These are phyloP conservation scores for Liopterus haemorrhoidalis DNA, from an alignment of 2,888 invertebrate genomes.

Conservation along the genomic window DNA sequence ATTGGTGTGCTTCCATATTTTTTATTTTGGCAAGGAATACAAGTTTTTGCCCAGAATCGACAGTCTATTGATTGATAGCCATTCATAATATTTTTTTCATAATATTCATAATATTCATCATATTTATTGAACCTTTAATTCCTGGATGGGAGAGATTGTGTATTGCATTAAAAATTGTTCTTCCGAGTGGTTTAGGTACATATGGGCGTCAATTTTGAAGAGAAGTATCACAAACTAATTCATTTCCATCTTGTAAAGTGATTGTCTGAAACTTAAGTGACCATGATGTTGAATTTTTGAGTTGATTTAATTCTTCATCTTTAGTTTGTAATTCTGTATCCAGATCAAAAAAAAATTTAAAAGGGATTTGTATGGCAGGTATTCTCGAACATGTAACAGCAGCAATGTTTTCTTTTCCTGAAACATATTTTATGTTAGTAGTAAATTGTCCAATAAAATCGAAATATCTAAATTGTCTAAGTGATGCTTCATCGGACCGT, in stretches of 20 bases:
- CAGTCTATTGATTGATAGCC: no score
- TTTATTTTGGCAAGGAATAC: no score
- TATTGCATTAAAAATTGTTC: no score
- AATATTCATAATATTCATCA: no score
- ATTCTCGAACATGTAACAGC: neutral
- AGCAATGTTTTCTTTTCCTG: slow-evolving; percentile 3
- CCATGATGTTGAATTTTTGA: neutral
- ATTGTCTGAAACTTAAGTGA: neutral
- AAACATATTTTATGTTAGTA: slow-evolving; percentile 2
- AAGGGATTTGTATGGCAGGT: neutral
- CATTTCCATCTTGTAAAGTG: neutral
- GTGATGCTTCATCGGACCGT: neutral
- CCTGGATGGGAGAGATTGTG: no score
- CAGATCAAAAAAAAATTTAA: neutral
- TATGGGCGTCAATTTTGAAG: neutral
- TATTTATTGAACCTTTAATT: no score
- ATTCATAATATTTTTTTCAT: no score
- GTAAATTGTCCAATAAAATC: slow-evolving; percentile 3
- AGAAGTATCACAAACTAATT: slow-evolving; percentile 1
- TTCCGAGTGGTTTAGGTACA: neutral
- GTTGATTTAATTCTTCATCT: neutral
- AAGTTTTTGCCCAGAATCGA: no score
- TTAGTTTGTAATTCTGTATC: neutral
- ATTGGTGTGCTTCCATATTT: no score
- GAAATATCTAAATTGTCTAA: slow-evolving; percentile 1